Percentiles rank a stretch among this genome's conserved stretches.
Evolutionary conservation across 2,888 invertebrate genomes (phyloP).

Genomic region (Drepana falcataria): DNA sequence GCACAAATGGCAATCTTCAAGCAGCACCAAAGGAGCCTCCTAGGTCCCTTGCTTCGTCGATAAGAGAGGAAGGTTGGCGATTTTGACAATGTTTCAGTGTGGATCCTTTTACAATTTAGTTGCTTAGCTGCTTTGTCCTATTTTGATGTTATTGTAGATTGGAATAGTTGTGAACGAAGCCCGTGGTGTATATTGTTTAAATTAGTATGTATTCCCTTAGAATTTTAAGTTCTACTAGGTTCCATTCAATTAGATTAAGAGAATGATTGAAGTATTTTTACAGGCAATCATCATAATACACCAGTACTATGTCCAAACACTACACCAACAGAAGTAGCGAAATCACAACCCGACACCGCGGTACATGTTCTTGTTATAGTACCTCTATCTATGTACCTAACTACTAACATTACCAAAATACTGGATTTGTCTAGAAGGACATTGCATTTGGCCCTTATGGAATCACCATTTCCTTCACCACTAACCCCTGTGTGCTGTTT

Average conservation of each 20-base stretch:
- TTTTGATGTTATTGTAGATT: conserved; percentile 20
- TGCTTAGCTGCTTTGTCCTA: conserved; percentile 41
- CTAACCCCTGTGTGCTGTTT: background rate
- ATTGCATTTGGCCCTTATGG: background rate
- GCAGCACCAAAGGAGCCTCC: conserved; percentile 61
- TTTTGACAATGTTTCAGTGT: conserved; percentile 42
- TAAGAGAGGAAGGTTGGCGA: conserved; percentile 62
- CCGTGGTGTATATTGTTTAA: background rate
- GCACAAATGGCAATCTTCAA: conserved; percentile 65
- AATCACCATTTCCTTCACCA: too few relatives aligned
- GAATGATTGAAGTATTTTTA: conserved; percentile 38
- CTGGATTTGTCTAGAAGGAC: background rate
- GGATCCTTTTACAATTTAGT: conserved; percentile 35
- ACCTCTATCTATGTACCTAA: conserved; percentile 10
- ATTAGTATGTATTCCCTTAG: conserved; percentile 7
- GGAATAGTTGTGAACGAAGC: background rate
- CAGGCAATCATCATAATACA: conserved; percentile 63
- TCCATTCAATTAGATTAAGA: conserved; percentile 3
- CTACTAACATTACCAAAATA: conserved; percentile 28
- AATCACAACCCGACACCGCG: conserved; percentile 54
- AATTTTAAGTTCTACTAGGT: background rate
- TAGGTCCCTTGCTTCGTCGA: conserved; percentile 64
- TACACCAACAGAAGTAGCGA: conserved; percentile 45
- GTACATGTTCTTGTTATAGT: conserved; percentile 47
- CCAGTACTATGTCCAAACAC: conserved; percentile 53